Conservation (phyloP, 2,888 invertebrate species). For the Athetis lepigone region DNA sequence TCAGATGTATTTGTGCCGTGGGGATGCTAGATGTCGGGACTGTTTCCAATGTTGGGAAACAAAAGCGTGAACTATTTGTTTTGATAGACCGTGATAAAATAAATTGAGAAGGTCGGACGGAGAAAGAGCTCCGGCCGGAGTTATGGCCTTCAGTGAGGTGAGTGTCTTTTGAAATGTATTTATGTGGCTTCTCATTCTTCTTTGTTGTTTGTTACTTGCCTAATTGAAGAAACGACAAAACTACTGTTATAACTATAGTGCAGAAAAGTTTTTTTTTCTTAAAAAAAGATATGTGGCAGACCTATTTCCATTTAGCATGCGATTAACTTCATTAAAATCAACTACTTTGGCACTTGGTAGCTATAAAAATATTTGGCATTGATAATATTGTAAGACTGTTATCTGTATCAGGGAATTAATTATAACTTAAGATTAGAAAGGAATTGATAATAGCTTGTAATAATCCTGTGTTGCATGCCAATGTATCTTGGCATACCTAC, state of each 20-base stretch:
- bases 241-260: slow-evolving; percentile 9
- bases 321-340: slow-evolving; percentile 33
- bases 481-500: slow-evolving; percentile 28
- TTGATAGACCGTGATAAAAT: slow-evolving; percentile 87
- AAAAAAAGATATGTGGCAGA: slow-evolving; percentile 15
- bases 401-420: slow-evolving; percentile 55
- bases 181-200: slow-evolving; percentile 50
- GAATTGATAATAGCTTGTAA: slow-evolving; percentile 44
- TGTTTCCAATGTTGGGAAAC: slow-evolving; percentile 90
- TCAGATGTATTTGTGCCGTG: slow-evolving; percentile 89
- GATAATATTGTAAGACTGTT: slow-evolving; percentile 41
- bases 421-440: slow-evolving; percentile 52
- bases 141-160: slow-evolving; percentile 95
- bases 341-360: slow-evolving; percentile 27
- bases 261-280: slow-evolving; percentile 15
- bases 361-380: slow-evolving; percentile 50
- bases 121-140: slow-evolving; percentile 90
- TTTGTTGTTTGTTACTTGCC: slow-evolving; percentile 50
- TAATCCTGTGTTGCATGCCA: slow-evolving; percentile 51
- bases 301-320: slow-evolving; percentile 8
- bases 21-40: slow-evolving; percentile 89
- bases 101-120: slow-evolving; percentile 89
- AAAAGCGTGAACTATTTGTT: slow-evolving; percentile 90
- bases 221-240: slow-evolving; percentile 21
- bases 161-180: slow-evolving; percentile 76